These are phyloP conservation scores for Brachyalestes nurse DNA, from an alignment of 2,797 vertebrate genomes.

Conservation along the genomic window DNA sequence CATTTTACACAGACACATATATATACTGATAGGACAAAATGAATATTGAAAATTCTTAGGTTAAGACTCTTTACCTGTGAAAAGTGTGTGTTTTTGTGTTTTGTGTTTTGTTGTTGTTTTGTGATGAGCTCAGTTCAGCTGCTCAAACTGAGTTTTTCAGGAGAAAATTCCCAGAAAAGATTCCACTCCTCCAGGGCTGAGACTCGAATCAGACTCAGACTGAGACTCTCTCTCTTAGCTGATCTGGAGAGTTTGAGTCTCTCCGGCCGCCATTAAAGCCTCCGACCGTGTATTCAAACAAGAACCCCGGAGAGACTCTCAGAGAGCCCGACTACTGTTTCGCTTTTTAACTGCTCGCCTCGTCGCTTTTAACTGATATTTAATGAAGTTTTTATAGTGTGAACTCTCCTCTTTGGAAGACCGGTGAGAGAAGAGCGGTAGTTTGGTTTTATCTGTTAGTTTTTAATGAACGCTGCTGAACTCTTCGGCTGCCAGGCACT, in stretches of 20 bases:
- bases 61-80: no score
- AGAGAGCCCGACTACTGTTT: slow-evolving; percentile 65
- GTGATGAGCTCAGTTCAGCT: no score
- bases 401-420: slow-evolving; percentile 58
- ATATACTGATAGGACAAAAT: no score
- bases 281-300: slow-evolving; percentile 93
- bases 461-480: slow-evolving; percentile 57
- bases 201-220: neutral
- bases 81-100: no score
- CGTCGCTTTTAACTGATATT: slow-evolving; percentile 30
- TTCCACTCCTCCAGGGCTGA: slow-evolving; percentile 15
- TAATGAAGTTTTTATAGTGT: slow-evolving; percentile 47
- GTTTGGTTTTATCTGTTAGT: slow-evolving; percentile 67
- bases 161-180: no score
- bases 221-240: slow-evolving; percentile 47
- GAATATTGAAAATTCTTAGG: no score
- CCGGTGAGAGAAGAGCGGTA: slow-evolving; percentile 54
- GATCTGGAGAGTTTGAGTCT: slow-evolving; percentile 78
- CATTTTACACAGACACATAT: no score
- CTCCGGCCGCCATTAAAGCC: slow-evolving; percentile 99
- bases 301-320: slow-evolving; percentile 81
- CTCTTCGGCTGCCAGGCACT: slow-evolving; percentile 56
- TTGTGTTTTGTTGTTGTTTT: no score
- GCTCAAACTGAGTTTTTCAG: no score
- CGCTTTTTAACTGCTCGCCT: slow-evolving; percentile 61